Evolutionary conservation across 2,113 vertebrate genomes (phyloP), one percentile per base, ranked within the genome.

Genomic region (Otis tarda): DNA sequence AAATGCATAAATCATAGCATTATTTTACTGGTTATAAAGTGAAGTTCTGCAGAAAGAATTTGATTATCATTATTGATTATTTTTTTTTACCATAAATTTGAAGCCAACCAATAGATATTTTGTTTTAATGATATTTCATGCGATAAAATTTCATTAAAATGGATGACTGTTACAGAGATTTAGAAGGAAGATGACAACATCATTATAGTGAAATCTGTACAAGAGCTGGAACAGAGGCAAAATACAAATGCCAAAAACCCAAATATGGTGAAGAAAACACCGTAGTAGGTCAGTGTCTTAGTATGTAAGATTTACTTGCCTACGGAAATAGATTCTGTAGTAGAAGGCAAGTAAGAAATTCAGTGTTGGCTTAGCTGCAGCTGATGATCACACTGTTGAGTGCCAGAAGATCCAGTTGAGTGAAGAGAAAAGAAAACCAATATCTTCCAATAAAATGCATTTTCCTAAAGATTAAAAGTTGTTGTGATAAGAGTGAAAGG

Each of bases 51-150:
- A 59, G 45, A 63, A 90, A 78, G 7, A 67, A 90, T 83, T 83
- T 67, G 28, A 70, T 90, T 94, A 89, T 83, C 37, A 67, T 90
- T 80, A 75, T 47, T 95, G 76, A 88, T 92, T 75, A 12, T 53
- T 75, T 92, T 78, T 78, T 75, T 61, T 21, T 80, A 53, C 9
- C 16, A 60, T 93, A 87, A 95, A 82, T 79, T 84, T 91, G 52
- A 82, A 78, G 59, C 65, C 33, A 89, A 45, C 19, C 59, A 79
- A 19, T 49, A 84, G 64, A 28, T 67, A 56, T 10, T 91, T 94
- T 63, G 23, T 68, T 55, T 71, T 94, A 71, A 69, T 79, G 35
- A n/a, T 67, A 64, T 87, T 95, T 84, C 33, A 30, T 45, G 10
- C 56, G 37, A 69, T 89, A 89, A 87, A 86, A 89, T 57, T 65